phyloP scores from a whole-genome alignment of 2,888 invertebrate genomes.

The Tanytarsus gracilentus region DNA sequence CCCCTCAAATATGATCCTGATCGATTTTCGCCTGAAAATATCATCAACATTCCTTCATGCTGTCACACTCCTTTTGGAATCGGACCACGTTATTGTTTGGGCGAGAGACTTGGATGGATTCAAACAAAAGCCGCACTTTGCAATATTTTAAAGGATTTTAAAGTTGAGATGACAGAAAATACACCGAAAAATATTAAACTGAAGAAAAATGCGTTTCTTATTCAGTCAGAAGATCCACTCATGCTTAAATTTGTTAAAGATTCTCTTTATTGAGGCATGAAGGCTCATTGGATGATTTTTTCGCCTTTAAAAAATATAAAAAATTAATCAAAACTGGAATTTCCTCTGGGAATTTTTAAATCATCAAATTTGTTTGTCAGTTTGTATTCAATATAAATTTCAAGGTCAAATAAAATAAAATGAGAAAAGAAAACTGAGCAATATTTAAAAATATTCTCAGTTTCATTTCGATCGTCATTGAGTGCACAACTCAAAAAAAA shows the following conservation, averaged over 20 bases:
- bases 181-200: slow-evolving; percentile 37
- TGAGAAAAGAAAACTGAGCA: too few relatives aligned
- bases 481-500: too few relatives aligned
- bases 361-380: too few relatives aligned
- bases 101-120: slow-evolving; percentile 39
- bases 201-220: slow-evolving; percentile 38
- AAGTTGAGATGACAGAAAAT: slow-evolving; percentile 35
- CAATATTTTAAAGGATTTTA: slow-evolving; percentile 39
- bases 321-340: too few relatives aligned
- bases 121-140: slow-evolving; percentile 39
- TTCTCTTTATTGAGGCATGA: too few relatives aligned
- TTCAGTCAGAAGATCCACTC: slow-evolving; percentile 34
- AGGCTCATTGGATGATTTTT: too few relatives aligned
- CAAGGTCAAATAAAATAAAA: too few relatives aligned
- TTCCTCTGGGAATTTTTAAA: too few relatives aligned
- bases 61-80: slow-evolving; percentile 38
- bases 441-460: too few relatives aligned
- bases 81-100: slow-evolving; percentile 41
- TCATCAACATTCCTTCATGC: slow-evolving; percentile 34
- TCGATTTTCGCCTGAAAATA: slow-evolving; percentile 38
- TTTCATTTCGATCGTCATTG: too few relatives aligned
- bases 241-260: neutral
- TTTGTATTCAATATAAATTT: too few relatives aligned
- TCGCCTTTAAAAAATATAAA: too few relatives aligned
- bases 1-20: slow-evolving; percentile 40